Percentiles rank a stretch among this genome's conserved stretches.
Conservation (phyloP, 2,113 vertebrate genomes). For the Pandion haliaetus region DNA sequence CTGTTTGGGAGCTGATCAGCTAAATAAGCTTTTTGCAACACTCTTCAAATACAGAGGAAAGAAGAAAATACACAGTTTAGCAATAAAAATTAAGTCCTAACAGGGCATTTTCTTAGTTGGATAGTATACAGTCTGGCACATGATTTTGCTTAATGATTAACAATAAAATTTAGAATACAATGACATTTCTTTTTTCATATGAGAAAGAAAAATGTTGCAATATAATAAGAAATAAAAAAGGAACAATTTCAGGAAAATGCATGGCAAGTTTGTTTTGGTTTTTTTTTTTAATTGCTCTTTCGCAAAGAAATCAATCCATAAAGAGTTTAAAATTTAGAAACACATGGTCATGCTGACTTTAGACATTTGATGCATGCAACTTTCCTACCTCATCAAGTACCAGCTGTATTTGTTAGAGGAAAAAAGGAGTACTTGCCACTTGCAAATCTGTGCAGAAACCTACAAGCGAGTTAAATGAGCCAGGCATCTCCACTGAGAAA, state of each 20-base stretch:
- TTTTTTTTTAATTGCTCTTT: neutral
- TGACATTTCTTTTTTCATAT: neutral
- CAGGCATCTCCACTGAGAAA: neutral
- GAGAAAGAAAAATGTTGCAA: neutral
- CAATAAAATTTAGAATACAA: neutral
- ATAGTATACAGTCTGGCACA: neutral
- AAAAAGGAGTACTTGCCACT: neutral
- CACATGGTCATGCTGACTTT: neutral
- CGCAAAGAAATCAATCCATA: neutral
- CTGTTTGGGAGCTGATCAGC: neutral
- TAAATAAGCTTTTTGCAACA: neutral
- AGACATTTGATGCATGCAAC: neutral
- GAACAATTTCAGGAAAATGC: neutral
- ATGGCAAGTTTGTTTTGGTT: neutral
- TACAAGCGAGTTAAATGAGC: neutral
- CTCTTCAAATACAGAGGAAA: neutral
- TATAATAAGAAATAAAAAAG: neutral
- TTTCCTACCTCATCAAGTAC: neutral
- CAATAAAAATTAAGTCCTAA: neutral
- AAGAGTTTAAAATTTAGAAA: neutral
- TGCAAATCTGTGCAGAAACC: neutral
- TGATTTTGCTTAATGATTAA: neutral
- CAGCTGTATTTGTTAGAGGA: neutral
- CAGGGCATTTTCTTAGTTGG: neutral
- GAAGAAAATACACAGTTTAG: neutral